These are phyloP conservation scores for Acanthiza pusilla DNA, from an alignment of 2,797 vertebrate genomes.

Conservation along the genomic window DNA sequence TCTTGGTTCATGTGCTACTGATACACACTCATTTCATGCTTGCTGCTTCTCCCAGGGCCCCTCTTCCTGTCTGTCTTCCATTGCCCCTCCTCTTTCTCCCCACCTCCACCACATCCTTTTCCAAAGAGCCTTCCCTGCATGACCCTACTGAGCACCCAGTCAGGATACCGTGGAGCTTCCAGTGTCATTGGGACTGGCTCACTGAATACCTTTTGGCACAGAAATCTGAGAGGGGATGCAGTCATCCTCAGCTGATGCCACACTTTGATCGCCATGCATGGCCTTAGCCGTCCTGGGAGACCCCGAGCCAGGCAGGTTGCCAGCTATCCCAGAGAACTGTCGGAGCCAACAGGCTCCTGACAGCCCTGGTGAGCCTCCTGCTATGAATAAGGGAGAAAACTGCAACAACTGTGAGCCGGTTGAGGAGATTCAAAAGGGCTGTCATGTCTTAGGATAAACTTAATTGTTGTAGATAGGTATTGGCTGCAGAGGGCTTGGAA, in stretches of 20 bases:
- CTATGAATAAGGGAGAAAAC: neutral
- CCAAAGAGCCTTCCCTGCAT: neutral
- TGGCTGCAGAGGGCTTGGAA: neutral
- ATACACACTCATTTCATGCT: neutral
- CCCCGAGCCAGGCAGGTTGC: neutral
- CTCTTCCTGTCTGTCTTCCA: neutral
- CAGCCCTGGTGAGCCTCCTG: neutral
- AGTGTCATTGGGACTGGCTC: neutral
- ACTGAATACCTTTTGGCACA: neutral
- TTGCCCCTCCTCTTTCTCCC: neutral
- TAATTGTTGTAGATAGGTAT: neutral
- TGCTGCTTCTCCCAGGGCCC: neutral
- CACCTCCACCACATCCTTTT: neutral
- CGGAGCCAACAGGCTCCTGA: neutral
- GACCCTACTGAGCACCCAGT: neutral
- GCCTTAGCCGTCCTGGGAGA: neutral
- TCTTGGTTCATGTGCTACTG: neutral
- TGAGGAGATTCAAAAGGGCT: neutral
- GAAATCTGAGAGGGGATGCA: neutral
- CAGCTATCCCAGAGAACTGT: neutral
- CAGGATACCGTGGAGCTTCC: neutral
- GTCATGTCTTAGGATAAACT: neutral
- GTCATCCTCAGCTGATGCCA: neutral
- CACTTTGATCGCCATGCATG: neutral
- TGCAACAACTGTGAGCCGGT: neutral